Base-by-base conservation (phyloP, 2,888 invertebrate genomes). In the Herminia tarsipennalis region DNA sequence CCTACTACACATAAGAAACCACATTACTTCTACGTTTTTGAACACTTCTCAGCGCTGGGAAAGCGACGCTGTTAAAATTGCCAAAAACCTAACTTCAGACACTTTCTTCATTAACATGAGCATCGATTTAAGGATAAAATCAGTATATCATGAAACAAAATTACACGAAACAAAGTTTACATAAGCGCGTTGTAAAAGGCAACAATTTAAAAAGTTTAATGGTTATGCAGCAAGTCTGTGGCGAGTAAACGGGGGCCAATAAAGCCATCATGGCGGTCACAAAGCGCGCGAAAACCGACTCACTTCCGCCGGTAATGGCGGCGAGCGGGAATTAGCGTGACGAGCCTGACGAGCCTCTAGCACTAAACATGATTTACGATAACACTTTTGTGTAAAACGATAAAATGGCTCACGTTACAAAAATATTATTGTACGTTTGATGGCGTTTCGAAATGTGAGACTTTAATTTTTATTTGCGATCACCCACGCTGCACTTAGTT, bases 271-370 rank as follows among this genome's bases (percentile, higher is more conserved):
- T 55, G 54, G 70, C 68, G 70, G 62, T 43, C 55, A 54, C 72
- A 78, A 84, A 81, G 80, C 83, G 78, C 81, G 86, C 82, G 78
- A 82, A 82, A 83, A 81, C 66, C 64, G 66, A 56, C 65, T 84
- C 84, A 86, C 80, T 86, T 89, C 88, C 88, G 83, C 78, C 88
- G 86, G 87, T 88, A 86, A 88, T 88, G 85, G 84, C 70, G 72
- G 62, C 85, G 81, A 81, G 70, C 70, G 58, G 68, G 79, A 79
- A 78, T 81, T 80, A 69, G 70, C 80, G 69, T 81, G 77, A 79
- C 79, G 73, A 65, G 62, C 69, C 67, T 67, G 63, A 64, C 64
- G 63, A 62, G 51, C 63, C 54, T 51, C 41, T 41, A 29, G 53
- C 63, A 51, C 51, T 65, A 52, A 70, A 59, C 63, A 70, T 76